Evolutionary conservation across 1,140 invertebrate genomes (phyloP).

Genomic region (Megalonaias nervosa): DNA sequence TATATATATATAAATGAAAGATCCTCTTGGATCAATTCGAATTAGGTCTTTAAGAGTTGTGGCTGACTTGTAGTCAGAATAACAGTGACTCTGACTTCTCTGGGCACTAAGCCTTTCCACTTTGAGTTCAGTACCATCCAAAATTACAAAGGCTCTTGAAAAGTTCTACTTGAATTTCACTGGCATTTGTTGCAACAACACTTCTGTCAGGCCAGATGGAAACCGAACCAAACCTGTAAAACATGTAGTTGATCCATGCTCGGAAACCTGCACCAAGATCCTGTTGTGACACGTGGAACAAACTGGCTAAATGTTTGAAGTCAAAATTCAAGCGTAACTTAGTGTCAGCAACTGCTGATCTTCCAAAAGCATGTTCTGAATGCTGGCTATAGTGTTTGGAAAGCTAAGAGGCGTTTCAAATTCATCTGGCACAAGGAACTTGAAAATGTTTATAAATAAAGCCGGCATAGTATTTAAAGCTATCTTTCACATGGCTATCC

Average conservation of each 20-base stretch:
- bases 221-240: slow-evolving; percentile 29
- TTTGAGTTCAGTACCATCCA: slow-evolving; percentile 35
- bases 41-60: slow-evolving; percentile 43
- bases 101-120: no score
- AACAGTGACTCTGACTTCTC: no score
- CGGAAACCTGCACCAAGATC: slow-evolving; percentile 25
- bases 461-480: slow-evolving; percentile 31
- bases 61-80: slow-evolving; percentile 37
- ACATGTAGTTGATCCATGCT: slow-evolving; percentile 36
- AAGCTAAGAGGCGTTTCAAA: background rate
- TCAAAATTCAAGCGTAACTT: slow-evolving; percentile 5
- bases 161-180: slow-evolving; percentile 31
- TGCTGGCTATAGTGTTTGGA: background rate
- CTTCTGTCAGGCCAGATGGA: slow-evolving; percentile 32
- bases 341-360: background rate
- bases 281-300: slow-evolving; percentile 23
- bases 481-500: background rate
- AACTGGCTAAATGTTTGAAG: slow-evolving; percentile 14
- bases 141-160: slow-evolving; percentile 23
- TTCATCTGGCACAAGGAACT: slow-evolving; percentile 12
- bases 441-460: slow-evolving; percentile 7
- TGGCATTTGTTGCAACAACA: slow-evolving; percentile 34
- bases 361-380: slow-evolving; percentile 1
- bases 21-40: slow-evolving; percentile 37
- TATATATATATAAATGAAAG: no score